Evolutionary conservation across 2,797 vertebrate genomes (phyloP), one percentile per base, ranked within the genome.

Genomic region (Macropus fuliginosus): DNA sequence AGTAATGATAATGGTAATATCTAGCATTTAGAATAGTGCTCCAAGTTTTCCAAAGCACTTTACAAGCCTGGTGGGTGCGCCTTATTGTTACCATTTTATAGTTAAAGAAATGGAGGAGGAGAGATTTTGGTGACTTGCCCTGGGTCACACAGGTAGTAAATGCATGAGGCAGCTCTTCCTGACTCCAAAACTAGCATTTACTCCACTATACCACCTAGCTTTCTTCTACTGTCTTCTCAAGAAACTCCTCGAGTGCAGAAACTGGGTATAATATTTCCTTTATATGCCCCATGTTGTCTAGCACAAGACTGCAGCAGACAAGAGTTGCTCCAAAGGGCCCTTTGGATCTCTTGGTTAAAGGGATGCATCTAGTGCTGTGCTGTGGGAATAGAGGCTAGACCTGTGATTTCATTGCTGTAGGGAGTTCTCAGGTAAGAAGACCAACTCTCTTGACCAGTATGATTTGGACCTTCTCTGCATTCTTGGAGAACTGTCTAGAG

Each of bases 371-470:
- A 24, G 28, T 34, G 21, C n/a, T 28, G 50, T 0, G 0, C 1
- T 18, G 2, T 4, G 28, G 13, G 14, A 89, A 31, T 89, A 59
- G 9, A 6, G 1, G 54, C 16, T 0, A 31, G 0, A 9, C 8
- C n/a, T 74, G 18, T 74, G 34, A 40, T 24, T 74, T 21, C 18
- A 24, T 40, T 74, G n/a, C 66, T 40, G 24, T 74, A 29, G n/a
- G 1, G 16, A 74, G 28, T 74, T 40, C 14, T n/a, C n/a, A 74
- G 16, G 14, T 18, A 16, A 74, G 5, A 74, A 21, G n/a, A 74
- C n/a, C 18, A 74, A 74, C n/a, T 24, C 6, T 74, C n/a, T 40
- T 29, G 18, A 74, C n/a, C 5, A 74, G n/a, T 40, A 2, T 16
- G n/a, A 9, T 8, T 74, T 74, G n/a, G 66, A 40, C 66, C 66